Percentiles rank a stretch among this genome's conserved stretches.
Conservation (phyloP, 2,113 vertebrate genomes). For the Polyodon spathula region DNA sequence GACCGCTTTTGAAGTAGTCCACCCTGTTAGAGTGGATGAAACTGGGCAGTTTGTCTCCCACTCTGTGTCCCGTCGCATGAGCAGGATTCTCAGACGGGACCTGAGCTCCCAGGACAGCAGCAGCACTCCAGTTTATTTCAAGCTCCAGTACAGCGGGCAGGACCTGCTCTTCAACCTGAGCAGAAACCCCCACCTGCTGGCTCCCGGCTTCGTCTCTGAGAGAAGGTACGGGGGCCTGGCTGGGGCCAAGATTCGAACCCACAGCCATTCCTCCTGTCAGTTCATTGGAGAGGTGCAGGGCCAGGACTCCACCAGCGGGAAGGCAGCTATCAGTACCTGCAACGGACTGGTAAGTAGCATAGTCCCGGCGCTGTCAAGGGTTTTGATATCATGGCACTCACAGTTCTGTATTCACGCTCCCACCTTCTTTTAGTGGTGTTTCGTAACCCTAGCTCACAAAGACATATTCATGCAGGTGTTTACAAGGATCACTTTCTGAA, state of each 20-base stretch:
- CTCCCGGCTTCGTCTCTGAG: conserved; percentile 75
- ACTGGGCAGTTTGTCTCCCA: conserved; percentile 79
- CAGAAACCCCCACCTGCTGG: conserved; percentile 69
- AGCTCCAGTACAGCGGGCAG: conserved; percentile 55
- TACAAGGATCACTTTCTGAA: too few relatives aligned
- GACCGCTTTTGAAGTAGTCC: conserved; percentile 66
- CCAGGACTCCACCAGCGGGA: conserved; percentile 40
- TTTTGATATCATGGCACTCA: conserved; percentile 8
- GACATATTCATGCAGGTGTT: too few relatives aligned
- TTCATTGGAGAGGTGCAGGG: conserved; percentile 76
- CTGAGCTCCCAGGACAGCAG: conserved; percentile 21
- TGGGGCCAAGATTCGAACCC: conserved; percentile 38
- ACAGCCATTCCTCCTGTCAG: conserved; percentile 55
- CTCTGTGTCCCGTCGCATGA: conserved; percentile 62
- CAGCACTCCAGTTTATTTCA: conserved; percentile 59
- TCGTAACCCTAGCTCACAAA: too few relatives aligned
- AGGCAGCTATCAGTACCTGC: conserved; percentile 80
- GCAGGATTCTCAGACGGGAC: conserved; percentile 61
- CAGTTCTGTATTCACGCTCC: conserved; percentile 1
- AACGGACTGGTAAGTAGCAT: conserved; percentile 76
- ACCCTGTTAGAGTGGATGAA: conserved; percentile 74
- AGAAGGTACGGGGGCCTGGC: conserved; percentile 58
- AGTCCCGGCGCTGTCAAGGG: not conserved
- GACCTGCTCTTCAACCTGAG: conserved; percentile 77
- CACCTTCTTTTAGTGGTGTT: too few relatives aligned